Base-by-base conservation (phyloP, 2,888 invertebrate species). In the Seira musarum region DNA sequence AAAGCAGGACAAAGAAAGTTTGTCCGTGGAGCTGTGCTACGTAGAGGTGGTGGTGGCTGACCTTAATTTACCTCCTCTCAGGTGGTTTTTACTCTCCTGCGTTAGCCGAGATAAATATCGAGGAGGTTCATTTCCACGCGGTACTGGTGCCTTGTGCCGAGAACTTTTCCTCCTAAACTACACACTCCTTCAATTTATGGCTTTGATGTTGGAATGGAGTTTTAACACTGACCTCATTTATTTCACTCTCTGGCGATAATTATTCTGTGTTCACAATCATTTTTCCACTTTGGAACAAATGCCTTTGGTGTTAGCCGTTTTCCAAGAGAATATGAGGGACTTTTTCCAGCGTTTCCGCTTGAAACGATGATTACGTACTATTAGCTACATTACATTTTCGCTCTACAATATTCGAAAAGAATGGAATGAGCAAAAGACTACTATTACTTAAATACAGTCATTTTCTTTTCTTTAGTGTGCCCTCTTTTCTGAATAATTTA, bases 401-500 rank as follows among this genome's bases (percentile, higher is more conserved):
- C 5, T 40, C 13, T 40, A 5, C 13, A 40, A 40, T 40, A 2
- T 61, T 19, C 17, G 24, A n/a, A 2, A 8, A 19, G 61, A 10
- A n/a, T 35, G n/a, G 40, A 40, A 64, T 25, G 30, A n/a, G 30
- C 49, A 22, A 30, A 30, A 57, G 57, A 57, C 24, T 69, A 69
- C 24, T 69, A 69, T 49, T 72, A 60, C 65, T 40, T 40, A 40
- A 5, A 13, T 40, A 40, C 40, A 40, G 57, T 57, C 70, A 77
- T 77, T 77, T 60, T 35, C 40, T 60, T 40, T 17, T 68, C 64
- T 76, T 65, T 21, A 46, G 57, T 35, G 70, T 60, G 65, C 65
- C 35, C n/a, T n/a, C n/a, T 65, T 77, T 70, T 13, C 40, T 70
- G 65, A 70, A 77, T 77, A 70, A 77, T 77, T 77, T 77, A 77